phyloP scores from a whole-genome alignment of 2,113 vertebrate genomes.

The Peromyscus californicus region DNA sequence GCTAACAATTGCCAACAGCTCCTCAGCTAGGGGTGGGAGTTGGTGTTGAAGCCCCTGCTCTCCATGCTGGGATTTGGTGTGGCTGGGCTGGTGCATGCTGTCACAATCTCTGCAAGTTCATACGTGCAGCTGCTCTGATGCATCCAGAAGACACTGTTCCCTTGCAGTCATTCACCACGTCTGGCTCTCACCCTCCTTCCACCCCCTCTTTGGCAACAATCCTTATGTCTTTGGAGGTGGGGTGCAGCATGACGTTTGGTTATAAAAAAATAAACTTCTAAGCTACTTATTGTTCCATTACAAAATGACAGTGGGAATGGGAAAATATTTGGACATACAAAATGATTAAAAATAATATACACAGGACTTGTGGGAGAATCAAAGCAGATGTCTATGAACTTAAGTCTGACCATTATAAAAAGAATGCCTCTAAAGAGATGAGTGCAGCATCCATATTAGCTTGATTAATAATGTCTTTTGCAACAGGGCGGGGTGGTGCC shows the following conservation, averaged over 20 bases:
- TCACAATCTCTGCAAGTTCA: too few relatives aligned
- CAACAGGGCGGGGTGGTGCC: neutral
- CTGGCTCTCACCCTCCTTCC: neutral
- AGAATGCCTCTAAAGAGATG: neutral
- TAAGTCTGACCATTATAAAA: neutral
- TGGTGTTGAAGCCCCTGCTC: neutral
- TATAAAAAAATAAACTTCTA: neutral
- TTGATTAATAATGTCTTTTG: neutral
- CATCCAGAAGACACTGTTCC: neutral
- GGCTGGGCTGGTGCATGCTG: neutral
- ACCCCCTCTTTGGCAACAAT: neutral
- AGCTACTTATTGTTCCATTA: neutral
- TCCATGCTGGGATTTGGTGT: neutral
- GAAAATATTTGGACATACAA: neutral
- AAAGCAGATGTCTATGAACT: neutral
- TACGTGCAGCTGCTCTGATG: neutral
- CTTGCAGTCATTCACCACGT: neutral
- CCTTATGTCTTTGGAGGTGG: neutral
- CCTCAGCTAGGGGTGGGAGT: neutral
- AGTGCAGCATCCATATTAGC: neutral
- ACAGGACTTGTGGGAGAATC: neutral
- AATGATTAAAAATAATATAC: neutral
- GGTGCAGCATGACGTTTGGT: neutral
- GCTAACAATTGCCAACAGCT: neutral
- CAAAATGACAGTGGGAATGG: neutral